Evolutionary conservation across 1,140 invertebrate genomes (phyloP), one percentile per base, ranked within the genome.

Genomic region (Brachionus calyciflorus): DNA sequence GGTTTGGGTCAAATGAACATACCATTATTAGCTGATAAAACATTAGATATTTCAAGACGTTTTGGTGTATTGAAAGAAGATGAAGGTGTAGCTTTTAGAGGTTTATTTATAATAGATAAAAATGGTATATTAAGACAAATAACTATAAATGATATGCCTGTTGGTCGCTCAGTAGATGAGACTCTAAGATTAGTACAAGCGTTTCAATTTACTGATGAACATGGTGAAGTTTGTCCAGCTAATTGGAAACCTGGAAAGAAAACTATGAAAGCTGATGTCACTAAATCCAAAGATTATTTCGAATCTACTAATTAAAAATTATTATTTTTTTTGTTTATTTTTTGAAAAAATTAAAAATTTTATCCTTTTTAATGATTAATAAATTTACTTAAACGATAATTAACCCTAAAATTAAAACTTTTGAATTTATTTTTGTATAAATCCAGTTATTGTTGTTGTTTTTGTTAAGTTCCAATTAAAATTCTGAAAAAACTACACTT

Each of bases 131-230:
- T 99, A 17, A 89, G 97, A 17, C 97, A 99, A 86, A 91, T 98
- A 77, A 99, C 96, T 49, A 89, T 99, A 81, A 99, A 99, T 84
- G 97, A 99, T 86, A 87, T 99, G 79, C 96, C 95, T 0, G 95
- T 99, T 33, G 96, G 95, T 76, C 89, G 96, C 82, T 88, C 86
- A 57, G 88, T 90, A 9, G 89, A 90, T 80, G 89, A 90, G 81
- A 89, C 88, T 40, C 81, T 90, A 9, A 82, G 89, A 77, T 82
- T 90, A 3, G 89, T 90, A 14, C 88, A 90, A 80, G 89, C 89
- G n/a, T 89, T 90, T 85, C 88, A 90, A 81, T 90, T 86, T 80
- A 88, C 88, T 76, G 85, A 88, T 78, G 84, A 85, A 78, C 83
- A 88, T 81, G 87, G 87, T 65, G 88, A 89, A 87, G 87, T 81